Evolutionary conservation across 2,888 invertebrate species (phyloP), one percentile per base, ranked within the genome.

Genomic region (Philopedon plagiatum): DNA sequence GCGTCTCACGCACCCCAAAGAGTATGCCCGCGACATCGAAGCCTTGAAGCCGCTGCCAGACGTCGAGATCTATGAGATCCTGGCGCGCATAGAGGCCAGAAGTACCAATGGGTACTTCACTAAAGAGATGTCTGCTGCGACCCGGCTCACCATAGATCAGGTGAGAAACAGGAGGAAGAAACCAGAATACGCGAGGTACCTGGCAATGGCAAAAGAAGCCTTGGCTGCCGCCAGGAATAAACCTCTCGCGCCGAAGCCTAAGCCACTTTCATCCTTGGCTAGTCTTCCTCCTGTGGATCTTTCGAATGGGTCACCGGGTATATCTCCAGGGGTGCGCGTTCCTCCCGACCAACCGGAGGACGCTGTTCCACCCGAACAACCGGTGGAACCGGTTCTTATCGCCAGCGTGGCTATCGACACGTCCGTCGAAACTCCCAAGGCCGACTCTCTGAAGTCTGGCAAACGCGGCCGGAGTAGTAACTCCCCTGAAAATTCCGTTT

Each of bases 91-190:
- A 2, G 72, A 72, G n/a, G 67, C 68, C 4, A 46, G 26, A 18
- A 7, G 32, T 21, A 15, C 2, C 15, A 15, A 15, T 5, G 39
- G 63, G 13, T 3, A 19, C 49, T 62, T 68, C 32, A 46, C 29
- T 8, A 46, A 69, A 15, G 60, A 18, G 7, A 66, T 74, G 61
- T 19, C 61, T 9, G 23, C 41, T 0, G 57, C 71, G 2, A 72
- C 72, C 0, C 56, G 62, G 3, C 69, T 75, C 39, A 71, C 72
- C 15, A 41, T 46, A 9, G 56, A 72, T 32, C 72, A 69, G 49
- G 51, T 74, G 11, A 44, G 67, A n/a, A 18, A 26, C 13, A 60
- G 57, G 26, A 37, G 65, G n/a, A 60, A 67, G 34, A 62, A 61
- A 13, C 51, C 67, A 0, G 57, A 56, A 18, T 72, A 72, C 39